Base-by-base conservation (phyloP, 1,140 invertebrate species). In the Brachystomella parvula region DNA sequence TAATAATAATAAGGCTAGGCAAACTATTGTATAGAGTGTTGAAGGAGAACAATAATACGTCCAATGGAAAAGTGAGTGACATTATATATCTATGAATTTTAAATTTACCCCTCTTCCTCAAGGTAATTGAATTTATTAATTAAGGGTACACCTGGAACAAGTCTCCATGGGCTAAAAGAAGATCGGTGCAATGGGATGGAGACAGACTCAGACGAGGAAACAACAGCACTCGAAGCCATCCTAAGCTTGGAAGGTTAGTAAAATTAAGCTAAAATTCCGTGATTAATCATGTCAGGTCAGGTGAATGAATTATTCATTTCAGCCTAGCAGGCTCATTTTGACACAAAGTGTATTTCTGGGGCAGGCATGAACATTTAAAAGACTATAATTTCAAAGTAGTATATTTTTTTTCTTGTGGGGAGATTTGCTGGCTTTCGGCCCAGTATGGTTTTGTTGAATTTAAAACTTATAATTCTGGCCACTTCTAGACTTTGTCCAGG, bases 111-210 rank as follows among this genome's bases (percentile, higher is more conserved):
- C 6, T 29, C 12, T 57, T 12, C 6, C 21, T 21, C 12, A 6
- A 12, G 28, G n/a, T n/a, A 6, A 57, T 6, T 57, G 53, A 39
- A 39, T 39, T 39, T 6, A 6, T 29, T 21, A 57, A 57, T 6
- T 24, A 57, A 12, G 53, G 12, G 6, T 57, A 21, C 6, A 24
- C 21, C 29, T 9, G 9, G 15, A 15, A 35, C 12, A 9, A 57
- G 29, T 3, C 30, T 60, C 30, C 29, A 35, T 60, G 58, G 29
- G 58, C 9, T 35, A 60, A 32, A n/a, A 32, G 21, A 44, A 44
- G 39, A 12, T 9, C 39, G n/a, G 30, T 28, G 29, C 28, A 24
- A 70, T 70, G 68, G 68, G 68, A 70, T 70, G 68, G 68, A 67
- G 64, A 63, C 61, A 65, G 68, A 66, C 44, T 63, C 61, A 6